Percentiles rank a stretch among this genome's conserved stretches.
phyloP scores from a whole-genome alignment of 2,888 invertebrate species.

The Abscondita cerata region DNA sequence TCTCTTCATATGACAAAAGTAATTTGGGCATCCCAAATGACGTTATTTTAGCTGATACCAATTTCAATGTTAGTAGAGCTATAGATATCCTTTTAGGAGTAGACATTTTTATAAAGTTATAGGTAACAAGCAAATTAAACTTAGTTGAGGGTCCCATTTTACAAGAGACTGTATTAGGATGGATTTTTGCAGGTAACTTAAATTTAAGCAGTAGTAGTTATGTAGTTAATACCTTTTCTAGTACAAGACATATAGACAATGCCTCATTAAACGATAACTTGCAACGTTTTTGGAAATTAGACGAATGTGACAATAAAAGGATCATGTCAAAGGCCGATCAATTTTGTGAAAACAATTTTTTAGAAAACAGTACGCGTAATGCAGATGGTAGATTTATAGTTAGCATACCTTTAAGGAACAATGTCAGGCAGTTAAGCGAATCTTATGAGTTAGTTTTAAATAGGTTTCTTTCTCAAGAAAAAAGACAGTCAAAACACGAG shows the following conservation, averaged over 20 bases:
- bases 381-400: slow-evolving; percentile 33
- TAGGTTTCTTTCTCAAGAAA: too few species aligned
- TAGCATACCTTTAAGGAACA: slow-evolving; percentile 28
- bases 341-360: slow-evolving; percentile 36
- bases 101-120: slow-evolving; percentile 15
- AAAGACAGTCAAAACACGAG: too few species aligned
- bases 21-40: background rate
- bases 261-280: too few species aligned
- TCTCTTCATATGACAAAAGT: too few species aligned
- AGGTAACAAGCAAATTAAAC: slow-evolving; percentile 9
- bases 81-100: slow-evolving; percentile 4
- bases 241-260: too few species aligned
- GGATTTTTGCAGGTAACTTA: slow-evolving; percentile 34
- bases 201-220: too few species aligned
- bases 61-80: background rate
- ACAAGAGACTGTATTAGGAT: slow-evolving; percentile 33
- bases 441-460: too few species aligned
- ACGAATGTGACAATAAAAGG: slow-evolving; percentile 17
- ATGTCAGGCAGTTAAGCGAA: too few species aligned
- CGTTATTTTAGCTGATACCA: background rate
- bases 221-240: too few species aligned
- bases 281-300: too few species aligned
- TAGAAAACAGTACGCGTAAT: slow-evolving; percentile 13
- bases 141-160: slow-evolving; percentile 18
- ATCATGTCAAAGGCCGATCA: slow-evolving; percentile 29